Percentiles rank a stretch among this genome's conserved stretches.
phyloP scores from a whole-genome alignment of 1,140 invertebrate species.

The Apis dorsata region DNA sequence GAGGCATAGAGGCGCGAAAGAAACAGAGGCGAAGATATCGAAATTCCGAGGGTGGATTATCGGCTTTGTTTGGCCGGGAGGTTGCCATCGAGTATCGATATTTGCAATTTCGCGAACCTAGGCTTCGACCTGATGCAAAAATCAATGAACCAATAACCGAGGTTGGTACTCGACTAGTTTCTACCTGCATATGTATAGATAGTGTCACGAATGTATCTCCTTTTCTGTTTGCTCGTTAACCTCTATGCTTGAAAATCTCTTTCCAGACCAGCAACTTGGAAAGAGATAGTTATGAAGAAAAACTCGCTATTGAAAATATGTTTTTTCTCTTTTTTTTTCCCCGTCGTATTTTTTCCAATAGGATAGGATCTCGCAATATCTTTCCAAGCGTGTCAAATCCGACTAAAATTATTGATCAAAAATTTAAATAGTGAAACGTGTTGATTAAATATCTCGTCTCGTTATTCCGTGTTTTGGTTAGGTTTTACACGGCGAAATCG shows the following conservation, averaged over 20 bases:
- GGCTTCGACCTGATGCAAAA: slow-evolving; percentile 64
- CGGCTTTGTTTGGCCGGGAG: slow-evolving; percentile 62
- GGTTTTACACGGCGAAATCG: neutral
- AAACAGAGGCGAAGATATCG: slow-evolving; percentile 45
- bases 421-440: neutral
- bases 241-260: slow-evolving; percentile 47
- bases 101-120: slow-evolving; percentile 62
- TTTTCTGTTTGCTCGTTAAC: slow-evolving; percentile 55
- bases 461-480: neutral
- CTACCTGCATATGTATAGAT: slow-evolving; percentile 36
- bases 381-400: neutral
- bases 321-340: neutral
- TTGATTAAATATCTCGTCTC: neutral
- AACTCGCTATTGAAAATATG: slow-evolving; percentile 11
- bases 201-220: slow-evolving; percentile 37
- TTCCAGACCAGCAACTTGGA: slow-evolving; percentile 56
- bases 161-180: slow-evolving; percentile 50
- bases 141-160: slow-evolving; percentile 72
- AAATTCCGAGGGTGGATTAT: slow-evolving; percentile 61
- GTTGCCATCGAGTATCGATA: slow-evolving; percentile 66
- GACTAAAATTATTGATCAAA: neutral
- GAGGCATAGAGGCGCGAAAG: neutral
- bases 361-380: neutral
- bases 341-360: neutral
- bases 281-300: slow-evolving; percentile 25